Percentiles rank a stretch among this genome's conserved stretches.
phyloP scores from a whole-genome alignment of 2,113 vertebrate genomes.

The Megaleporinus macrocephalus region DNA sequence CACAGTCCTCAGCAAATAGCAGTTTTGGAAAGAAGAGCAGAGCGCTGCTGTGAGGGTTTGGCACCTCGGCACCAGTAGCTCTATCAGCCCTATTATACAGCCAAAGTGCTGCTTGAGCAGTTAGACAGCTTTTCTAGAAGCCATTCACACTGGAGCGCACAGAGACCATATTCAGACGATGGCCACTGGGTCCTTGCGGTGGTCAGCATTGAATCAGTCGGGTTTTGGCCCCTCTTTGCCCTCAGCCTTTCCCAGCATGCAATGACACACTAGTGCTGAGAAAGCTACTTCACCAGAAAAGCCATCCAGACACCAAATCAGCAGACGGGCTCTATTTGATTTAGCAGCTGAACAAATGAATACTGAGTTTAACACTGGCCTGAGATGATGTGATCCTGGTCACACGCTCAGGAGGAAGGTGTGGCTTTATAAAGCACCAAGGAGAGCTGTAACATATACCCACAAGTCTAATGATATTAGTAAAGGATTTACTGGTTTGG shows the following conservation, averaged over 20 bases:
- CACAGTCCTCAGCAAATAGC: not conserved
- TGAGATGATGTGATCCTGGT: not conserved
- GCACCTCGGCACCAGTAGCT: not conserved
- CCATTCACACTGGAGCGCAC: slow-evolving; percentile 4
- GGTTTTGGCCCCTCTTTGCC: not conserved
- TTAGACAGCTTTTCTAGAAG: not conserved
- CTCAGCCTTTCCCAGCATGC: not conserved
- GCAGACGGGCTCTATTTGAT: not conserved
- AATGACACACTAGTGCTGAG: not conserved
- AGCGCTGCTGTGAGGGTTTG: not conserved
- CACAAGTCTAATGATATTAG: not conserved
- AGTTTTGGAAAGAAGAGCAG: not conserved
- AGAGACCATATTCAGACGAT: slow-evolving; percentile 10
- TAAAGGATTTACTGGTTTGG: not conserved
- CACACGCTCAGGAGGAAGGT: not conserved
- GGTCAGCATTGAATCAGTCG: not conserved
- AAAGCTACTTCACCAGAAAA: not conserved
- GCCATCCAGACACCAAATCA: not conserved
- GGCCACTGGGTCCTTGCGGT: not conserved
- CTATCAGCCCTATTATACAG: not conserved
- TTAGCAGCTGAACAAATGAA: slow-evolving; percentile 3
- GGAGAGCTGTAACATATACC: not conserved
- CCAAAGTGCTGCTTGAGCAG: not conserved
- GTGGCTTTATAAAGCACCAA: not conserved
- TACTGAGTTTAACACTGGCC: not conserved